Evolutionary conservation across 2,888 invertebrate species (phyloP).

Genomic region (Euplexia lucipara): DNA sequence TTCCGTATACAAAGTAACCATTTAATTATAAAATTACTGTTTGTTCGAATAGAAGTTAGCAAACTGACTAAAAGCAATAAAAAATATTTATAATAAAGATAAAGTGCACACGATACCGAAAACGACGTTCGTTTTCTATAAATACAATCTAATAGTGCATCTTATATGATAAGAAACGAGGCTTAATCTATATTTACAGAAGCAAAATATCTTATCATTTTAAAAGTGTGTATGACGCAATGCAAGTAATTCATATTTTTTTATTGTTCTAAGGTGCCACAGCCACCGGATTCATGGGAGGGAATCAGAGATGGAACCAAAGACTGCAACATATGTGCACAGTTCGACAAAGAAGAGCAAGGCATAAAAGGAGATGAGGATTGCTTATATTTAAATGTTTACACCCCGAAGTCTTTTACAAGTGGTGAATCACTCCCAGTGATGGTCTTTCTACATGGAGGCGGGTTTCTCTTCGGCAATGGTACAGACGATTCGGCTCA

Average conservation of each 20-base stretch:
- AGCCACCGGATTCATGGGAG: slow-evolving; percentile 87
- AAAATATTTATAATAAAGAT: too few relatives aligned
- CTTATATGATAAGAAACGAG: neutral
- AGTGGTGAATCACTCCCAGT: slow-evolving; percentile 75
- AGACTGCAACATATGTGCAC: slow-evolving; percentile 92
- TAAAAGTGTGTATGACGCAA: too few relatives aligned
- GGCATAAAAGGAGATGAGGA: slow-evolving; percentile 90
- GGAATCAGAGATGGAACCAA: slow-evolving; percentile 92
- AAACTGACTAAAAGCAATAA: neutral
- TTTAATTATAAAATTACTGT: neutral
- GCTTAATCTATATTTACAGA: neutral
- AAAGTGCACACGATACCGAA: neutral
- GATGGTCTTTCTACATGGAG: slow-evolving; percentile 88
- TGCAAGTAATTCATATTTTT: slow-evolving; percentile 17
- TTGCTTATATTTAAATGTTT: slow-evolving; percentile 93
- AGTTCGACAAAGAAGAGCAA: slow-evolving; percentile 90
- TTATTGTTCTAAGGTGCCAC: slow-evolving; percentile 77
- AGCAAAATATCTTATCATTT: neutral
- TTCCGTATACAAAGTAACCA: neutral
- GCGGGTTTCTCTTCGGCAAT: slow-evolving; percentile 85
- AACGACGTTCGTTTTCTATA: neutral
- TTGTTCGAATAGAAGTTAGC: neutral
- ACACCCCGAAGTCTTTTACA: slow-evolving; percentile 88
- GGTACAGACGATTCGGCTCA: slow-evolving; percentile 82
- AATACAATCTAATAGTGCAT: neutral